Conservation (phyloP, 2,888 invertebrate genomes). For the Leptopterna dolabrata region DNA sequence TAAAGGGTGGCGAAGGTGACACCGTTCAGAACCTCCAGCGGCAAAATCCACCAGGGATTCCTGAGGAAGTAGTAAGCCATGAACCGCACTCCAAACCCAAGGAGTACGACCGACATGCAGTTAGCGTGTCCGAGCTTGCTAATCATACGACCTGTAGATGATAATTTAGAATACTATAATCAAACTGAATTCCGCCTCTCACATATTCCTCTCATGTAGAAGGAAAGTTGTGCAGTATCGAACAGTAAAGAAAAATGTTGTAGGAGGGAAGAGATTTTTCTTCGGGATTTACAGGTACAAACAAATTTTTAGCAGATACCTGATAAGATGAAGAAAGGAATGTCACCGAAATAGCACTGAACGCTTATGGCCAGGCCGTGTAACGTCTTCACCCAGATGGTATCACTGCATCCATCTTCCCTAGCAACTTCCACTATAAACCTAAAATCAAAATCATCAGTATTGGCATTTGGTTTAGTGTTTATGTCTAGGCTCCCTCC, state of each 20-base stretch:
- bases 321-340: conserved; percentile 68
- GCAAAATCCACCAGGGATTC: conserved; percentile 86
- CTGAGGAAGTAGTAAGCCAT: conserved; percentile 81
- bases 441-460: neutral
- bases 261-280: too few relatives aligned
- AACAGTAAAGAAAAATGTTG: neutral
- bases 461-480: neutral
- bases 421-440: conserved; percentile 53
- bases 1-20: conserved; percentile 89
- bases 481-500: neutral
- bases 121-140: conserved; percentile 83
- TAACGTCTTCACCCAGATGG: conserved; percentile 68
- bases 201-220: neutral
- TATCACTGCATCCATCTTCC: conserved; percentile 47
- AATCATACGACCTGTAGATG: conserved; percentile 75
- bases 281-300: too few relatives aligned
- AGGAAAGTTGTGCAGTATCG: too few relatives aligned
- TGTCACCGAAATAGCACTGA: conserved; percentile 67
- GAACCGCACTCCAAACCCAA: conserved; percentile 84
- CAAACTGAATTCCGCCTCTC: neutral
- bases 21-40: conserved; percentile 88
- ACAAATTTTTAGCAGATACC: too few relatives aligned
- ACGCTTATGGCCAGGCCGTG: conserved; percentile 67
- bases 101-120: conserved; percentile 84
- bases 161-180: neutral